phyloP scores from a whole-genome alignment of 2,113 vertebrate species.

The Chloropsis cyanopogon region DNA sequence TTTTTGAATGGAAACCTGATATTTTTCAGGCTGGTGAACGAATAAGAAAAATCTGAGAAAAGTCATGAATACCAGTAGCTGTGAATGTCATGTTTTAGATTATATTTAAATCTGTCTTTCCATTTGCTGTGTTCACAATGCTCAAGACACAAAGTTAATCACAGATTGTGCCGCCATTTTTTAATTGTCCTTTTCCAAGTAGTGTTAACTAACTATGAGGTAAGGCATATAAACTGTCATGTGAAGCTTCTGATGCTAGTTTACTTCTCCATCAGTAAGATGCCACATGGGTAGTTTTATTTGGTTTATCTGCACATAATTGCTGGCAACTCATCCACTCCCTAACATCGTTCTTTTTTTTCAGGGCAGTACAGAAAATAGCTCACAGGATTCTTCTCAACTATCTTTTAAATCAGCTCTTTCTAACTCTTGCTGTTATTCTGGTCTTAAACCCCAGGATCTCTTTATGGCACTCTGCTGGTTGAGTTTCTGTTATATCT shows the following conservation, averaged over 20 bases:
- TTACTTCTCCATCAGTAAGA: neutral
- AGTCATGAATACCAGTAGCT: constrained; percentile 14
- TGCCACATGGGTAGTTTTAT: neutral
- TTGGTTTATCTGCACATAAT: rapidly evolving
- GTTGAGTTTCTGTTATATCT: neutral
- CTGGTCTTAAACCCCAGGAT: neutral
- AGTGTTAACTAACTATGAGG: neutral
- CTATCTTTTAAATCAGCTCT: neutral
- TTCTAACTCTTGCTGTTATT: neutral
- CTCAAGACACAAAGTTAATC: neutral
- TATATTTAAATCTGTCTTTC: constrained; percentile 21
- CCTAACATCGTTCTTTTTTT: rapidly evolving
- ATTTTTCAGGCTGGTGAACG: constrained; percentile 33
- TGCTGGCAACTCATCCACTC: neutral
- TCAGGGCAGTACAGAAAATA: neutral
- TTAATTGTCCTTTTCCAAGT: neutral
- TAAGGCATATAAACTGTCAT: neutral
- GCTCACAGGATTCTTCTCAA: neutral
- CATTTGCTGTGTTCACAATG: neutral
- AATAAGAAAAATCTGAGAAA: constrained; percentile 53
- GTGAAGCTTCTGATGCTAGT: neutral
- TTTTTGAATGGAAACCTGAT: constrained; percentile 11
- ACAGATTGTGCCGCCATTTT: neutral
- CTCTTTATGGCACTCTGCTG: neutral
- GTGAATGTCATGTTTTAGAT: constrained; percentile 17